These are phyloP conservation scores for Ips typographus DNA, from an alignment of 1,140 invertebrate species.

Conservation along the genomic window DNA sequence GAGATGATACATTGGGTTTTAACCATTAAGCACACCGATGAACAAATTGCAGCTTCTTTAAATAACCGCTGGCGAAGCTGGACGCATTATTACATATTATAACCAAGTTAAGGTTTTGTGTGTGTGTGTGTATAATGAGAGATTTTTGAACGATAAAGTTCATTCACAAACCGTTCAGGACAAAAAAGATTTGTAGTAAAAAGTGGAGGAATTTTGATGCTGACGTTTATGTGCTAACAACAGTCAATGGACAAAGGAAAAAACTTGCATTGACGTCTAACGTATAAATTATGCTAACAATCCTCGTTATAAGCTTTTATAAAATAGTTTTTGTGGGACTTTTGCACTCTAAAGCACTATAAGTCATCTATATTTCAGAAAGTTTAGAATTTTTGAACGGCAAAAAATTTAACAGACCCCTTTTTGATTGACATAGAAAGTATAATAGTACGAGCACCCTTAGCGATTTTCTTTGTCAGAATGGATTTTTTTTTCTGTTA, in stretches of 20 bases:
- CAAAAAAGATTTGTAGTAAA: background rate
- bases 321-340: too few species aligned
- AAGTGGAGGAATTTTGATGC: conserved; percentile 7
- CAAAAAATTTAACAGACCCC: too few species aligned
- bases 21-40: conserved; percentile 17
- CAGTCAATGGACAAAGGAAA: background rate
- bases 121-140: too few species aligned
- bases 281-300: conserved; percentile 15
- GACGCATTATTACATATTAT: background rate
- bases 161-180: too few species aligned
- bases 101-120: background rate
- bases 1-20: conserved; percentile 19
- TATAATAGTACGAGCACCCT: too few species aligned
- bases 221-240: conserved; percentile 17
- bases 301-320: conserved; percentile 5
- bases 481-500: too few species aligned
- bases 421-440: too few species aligned
- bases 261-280: conserved; percentile 1
- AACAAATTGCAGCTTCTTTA: conserved; percentile 14
- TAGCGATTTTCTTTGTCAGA: too few species aligned
- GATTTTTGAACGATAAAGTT: too few species aligned
- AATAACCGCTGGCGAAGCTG: conserved; percentile 7
- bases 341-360: too few species aligned
- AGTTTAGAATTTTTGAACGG: too few species aligned
- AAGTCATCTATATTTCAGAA: too few species aligned